Evolutionary conservation across 2,888 invertebrate genomes (phyloP), one percentile per base, ranked within the genome.

Genomic region (Polylopha cassiicola): DNA sequence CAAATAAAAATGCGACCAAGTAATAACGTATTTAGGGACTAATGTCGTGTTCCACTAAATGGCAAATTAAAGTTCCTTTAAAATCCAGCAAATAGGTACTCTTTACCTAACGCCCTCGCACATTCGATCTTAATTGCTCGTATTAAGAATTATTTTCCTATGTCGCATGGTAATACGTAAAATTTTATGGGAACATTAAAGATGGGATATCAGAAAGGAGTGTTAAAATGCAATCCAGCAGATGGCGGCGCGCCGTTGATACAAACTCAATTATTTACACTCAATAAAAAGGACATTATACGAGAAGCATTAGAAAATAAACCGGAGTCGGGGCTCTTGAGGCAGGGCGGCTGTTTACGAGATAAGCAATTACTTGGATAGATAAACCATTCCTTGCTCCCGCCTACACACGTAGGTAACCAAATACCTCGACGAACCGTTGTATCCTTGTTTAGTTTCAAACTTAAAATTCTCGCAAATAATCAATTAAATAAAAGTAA

Each of bases 261-360:
- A 76, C 80, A 77, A 79, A 77, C 81, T 79, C 81, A 81, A 84
- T 84, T 84, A 84, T 84, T 84, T 84, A 84, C 84, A 84, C 84
- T 81, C 81, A 74, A 84, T 84, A 82, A 84, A 84, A 82, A 80
- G 75, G 76, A 78, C 79, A 65, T 80, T 82, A 84, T 78, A 79
- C 65, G 76, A 74, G n/a, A n/a, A n/a, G 76, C 71, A 73, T 78
- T 84, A 80, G 79, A 74, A 74, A 77, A 73, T 76, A 72, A 66
- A 65, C 70, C 64, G 68, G 66, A 65, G 60, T 63, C 50, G 53
- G 58, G 58, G 52, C 48, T 44, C 50, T 48, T 47, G 54, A 48
- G 48, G 15, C 20, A 28, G 15, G 21, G 37, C 23, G 23, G 50
- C 53, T 54, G 50, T 72, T 73, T 71, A 71, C 61, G 68, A 72